Percentiles rank a stretch among this genome's conserved stretches.
Evolutionary conservation across 2,888 invertebrate genomes (phyloP).

Genomic region (Hoplodrina blanda): DNA sequence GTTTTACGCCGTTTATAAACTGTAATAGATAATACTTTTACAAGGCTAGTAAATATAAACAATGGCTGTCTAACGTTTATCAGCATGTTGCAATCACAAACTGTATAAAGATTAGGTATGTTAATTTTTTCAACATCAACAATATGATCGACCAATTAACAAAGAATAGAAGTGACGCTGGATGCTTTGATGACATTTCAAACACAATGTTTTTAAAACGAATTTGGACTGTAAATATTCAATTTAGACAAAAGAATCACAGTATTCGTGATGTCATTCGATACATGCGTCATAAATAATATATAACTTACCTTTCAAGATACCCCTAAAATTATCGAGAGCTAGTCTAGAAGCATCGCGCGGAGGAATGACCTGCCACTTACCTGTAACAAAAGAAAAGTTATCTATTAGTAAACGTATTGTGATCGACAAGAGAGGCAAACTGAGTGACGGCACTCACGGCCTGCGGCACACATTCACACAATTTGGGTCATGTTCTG

Average conservation of each 20-base stretch:
- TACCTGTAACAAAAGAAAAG: constrained; percentile 78
- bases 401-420: constrained; percentile 30
- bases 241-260: constrained; percentile 23
- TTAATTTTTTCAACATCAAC: constrained; percentile 28
- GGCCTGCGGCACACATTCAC: constrained; percentile 30
- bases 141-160: neutral
- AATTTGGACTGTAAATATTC: neutral
- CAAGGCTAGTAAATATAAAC: constrained; percentile 64
- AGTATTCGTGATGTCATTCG: constrained; percentile 14
- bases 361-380: constrained; percentile 59
- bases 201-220: neutral
- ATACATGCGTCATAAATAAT: neutral
- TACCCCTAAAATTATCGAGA: constrained; percentile 19
- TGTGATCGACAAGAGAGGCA: constrained; percentile 27
- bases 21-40: constrained; percentile 62
- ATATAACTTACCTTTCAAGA: constrained; percentile 30
- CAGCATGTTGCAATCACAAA: constrained; percentile 45
- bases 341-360: constrained; percentile 7
- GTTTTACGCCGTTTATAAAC: constrained; percentile 55
- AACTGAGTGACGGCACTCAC: constrained; percentile 24
- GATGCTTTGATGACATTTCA: neutral
- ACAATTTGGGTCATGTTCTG: constrained; percentile 55
- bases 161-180: neutral
- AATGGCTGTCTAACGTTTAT: constrained; percentile 47
- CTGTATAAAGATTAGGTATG: constrained; percentile 34